Evolutionary conservation across 2,113 vertebrate genomes (phyloP).

Genomic region (Cathartes aura): DNA sequence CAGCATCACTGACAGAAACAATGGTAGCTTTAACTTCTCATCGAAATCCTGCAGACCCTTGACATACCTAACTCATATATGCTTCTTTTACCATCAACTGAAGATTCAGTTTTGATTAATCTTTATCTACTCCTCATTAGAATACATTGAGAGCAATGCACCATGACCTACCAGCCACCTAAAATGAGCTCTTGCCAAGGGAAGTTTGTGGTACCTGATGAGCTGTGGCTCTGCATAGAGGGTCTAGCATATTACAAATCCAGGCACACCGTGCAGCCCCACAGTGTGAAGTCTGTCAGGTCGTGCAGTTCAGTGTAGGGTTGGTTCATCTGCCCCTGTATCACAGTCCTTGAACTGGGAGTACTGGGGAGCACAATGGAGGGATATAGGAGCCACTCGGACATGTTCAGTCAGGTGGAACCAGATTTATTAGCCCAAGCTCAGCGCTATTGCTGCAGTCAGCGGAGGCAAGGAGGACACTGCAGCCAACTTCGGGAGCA

Average conservation of each 20-base stretch:
- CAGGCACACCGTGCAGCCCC: background rate
- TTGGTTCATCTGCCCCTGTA: background rate
- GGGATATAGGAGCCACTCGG: rapidly evolving
- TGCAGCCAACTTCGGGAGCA: background rate
- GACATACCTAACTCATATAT: background rate
- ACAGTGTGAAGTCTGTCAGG: background rate
- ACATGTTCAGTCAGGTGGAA: rapidly evolving
- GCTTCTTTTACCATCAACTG: background rate
- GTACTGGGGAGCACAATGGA: background rate
- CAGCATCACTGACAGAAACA: background rate
- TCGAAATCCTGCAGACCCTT: background rate
- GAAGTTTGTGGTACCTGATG: background rate
- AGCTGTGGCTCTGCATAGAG: background rate
- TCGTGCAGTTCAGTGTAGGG: background rate
- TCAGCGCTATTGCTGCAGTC: background rate
- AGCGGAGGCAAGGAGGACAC: background rate
- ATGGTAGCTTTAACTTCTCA: background rate
- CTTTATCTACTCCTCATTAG: background rate
- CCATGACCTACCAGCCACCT: background rate
- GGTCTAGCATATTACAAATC: background rate
- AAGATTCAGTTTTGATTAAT: background rate
- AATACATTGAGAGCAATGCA: background rate
- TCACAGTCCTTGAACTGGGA: background rate
- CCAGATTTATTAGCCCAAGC: background rate
- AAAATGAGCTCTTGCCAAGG: background rate